These are phyloP conservation scores for Norana najaformis DNA, from an alignment of 2,888 invertebrate genomes.

Conservation along the genomic window DNA sequence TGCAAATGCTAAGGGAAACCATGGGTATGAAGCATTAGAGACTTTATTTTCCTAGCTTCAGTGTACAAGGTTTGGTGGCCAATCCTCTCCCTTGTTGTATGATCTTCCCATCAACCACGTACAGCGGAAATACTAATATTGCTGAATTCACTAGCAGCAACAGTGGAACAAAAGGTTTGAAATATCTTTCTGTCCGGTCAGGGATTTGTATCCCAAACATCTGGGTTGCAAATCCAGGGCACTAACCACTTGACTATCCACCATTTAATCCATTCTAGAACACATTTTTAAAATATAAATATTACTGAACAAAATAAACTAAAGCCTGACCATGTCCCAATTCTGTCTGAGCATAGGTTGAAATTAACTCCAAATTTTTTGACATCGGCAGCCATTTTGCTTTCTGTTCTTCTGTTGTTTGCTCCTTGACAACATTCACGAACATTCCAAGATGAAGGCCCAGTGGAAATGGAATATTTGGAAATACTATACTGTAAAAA, in stretches of 20 bases:
- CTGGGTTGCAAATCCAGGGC: not conserved
- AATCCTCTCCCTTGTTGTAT: no score
- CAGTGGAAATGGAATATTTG: slow-evolving; percentile 40
- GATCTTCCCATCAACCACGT: no score
- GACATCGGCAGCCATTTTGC: slow-evolving; percentile 82
- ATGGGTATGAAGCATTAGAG: no score
- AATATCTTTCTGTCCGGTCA: not conserved
- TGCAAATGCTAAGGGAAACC: no score
- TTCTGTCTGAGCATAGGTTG: slow-evolving; percentile 93
- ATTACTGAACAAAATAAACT: no score
- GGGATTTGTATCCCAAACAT: not conserved
- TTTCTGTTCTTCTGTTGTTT: slow-evolving; percentile 83
- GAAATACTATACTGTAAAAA: slow-evolving; percentile 40
- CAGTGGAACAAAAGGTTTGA: not conserved
- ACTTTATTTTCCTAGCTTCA: no score
- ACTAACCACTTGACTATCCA: not conserved
- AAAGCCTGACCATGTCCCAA: slow-evolving; percentile 74
- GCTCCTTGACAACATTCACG: slow-evolving; percentile 84
- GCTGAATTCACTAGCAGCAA: not conserved
- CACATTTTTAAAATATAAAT: not conserved
- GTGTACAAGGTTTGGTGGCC: no score
- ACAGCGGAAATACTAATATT: not conserved
- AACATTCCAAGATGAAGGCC: slow-evolving; percentile 89
- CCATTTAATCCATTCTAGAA: not conserved
- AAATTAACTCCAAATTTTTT: slow-evolving; percentile 76